phyloP scores from a whole-genome alignment of 2,797 vertebrate species.

The Sebastes kiyomatsui region DNA sequence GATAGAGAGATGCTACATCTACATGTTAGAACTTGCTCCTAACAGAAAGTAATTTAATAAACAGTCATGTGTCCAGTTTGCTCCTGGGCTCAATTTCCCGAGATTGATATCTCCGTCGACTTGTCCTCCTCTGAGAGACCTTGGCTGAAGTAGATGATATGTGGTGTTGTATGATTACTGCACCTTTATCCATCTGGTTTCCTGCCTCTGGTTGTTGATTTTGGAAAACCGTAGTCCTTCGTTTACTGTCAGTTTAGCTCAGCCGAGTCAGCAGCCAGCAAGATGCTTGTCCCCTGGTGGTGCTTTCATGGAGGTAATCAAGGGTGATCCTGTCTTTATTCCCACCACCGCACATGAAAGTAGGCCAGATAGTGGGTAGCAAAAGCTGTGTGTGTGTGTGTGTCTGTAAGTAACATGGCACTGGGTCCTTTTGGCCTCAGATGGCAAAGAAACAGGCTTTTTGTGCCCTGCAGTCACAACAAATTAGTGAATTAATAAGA shows the following conservation, averaged over 20 bases:
- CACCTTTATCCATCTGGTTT: constrained; percentile 22
- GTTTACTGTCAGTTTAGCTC: constrained; percentile 52
- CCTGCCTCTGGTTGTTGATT: constrained; percentile 22
- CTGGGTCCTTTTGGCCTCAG: constrained; percentile 82
- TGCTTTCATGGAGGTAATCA: constrained; percentile 75
- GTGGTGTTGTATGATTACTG: not conserved
- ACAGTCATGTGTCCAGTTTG: not conserved
- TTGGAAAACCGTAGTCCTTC: constrained; percentile 1
- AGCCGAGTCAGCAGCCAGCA: constrained; percentile 59
- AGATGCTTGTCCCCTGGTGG: constrained; percentile 75
- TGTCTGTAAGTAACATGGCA: constrained; percentile 65
- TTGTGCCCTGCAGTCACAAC: constrained; percentile 84
- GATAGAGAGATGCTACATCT: not conserved
- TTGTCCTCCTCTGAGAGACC: not conserved
- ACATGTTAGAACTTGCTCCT: not conserved
- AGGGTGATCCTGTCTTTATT: constrained; percentile 74
- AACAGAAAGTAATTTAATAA: not conserved
- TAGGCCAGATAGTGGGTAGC: constrained; percentile 77
- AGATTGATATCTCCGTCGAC: not conserved
- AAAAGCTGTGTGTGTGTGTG: constrained; percentile 36
- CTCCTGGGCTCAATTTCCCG: not conserved
- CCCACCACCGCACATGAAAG: constrained; percentile 80
- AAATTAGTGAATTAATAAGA: constrained; percentile 86
- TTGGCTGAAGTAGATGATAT: not conserved
- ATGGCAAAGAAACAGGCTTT: constrained; percentile 84